Evolutionary conservation across 2,888 invertebrate genomes (phyloP), one percentile per base, ranked within the genome.

Genomic region (Pseudeuparius sepicola): DNA sequence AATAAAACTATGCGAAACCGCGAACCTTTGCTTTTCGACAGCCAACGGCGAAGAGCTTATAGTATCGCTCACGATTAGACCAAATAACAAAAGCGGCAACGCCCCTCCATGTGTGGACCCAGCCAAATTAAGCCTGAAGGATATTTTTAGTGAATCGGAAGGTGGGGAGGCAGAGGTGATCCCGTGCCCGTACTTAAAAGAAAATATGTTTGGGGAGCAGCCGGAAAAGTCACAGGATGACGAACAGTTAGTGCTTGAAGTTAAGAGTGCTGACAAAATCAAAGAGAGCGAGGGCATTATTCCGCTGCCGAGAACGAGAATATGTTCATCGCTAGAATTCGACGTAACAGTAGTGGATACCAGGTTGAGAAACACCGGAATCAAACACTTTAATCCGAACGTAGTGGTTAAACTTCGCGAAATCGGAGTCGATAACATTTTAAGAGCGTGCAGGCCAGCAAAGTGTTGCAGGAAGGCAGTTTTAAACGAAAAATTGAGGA

Each of bases 401-500:
- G 46, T 52, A 17, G 40, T 41, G 3, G 39, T 46, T 18, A 39
- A 46, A 17, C 39, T 55, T 7, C 42, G 48, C 26, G 46, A 51
- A 23, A 30, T 55, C 11, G 54, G 54, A 3, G 46, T 52, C n/a
- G 44, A 52, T 30, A 48, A 54, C 28, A 32, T 55, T 7, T 40
- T 54, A 12, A 43, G 48, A 34, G 54, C 53, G n/a, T 49, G 50
- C 18, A 44, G 50, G 29, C 55, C 55, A 5, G 54, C 50, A 2
- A 55, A 52, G 31, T 55, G 55, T 35, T 53, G 52, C 16, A 42
- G 53, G 16, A 49, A 44, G 30, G 48, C 54, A 0, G 42, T 54
- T 3, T 37, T 55, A 17, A 49, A 52, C 33, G 53, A 54, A 36
- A 46, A 40, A 24, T 39, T 44, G 27, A 48, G 37, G 29, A 49